phyloP scores from a whole-genome alignment of 2,797 vertebrate species.

The Hemitrygon akajei region DNA sequence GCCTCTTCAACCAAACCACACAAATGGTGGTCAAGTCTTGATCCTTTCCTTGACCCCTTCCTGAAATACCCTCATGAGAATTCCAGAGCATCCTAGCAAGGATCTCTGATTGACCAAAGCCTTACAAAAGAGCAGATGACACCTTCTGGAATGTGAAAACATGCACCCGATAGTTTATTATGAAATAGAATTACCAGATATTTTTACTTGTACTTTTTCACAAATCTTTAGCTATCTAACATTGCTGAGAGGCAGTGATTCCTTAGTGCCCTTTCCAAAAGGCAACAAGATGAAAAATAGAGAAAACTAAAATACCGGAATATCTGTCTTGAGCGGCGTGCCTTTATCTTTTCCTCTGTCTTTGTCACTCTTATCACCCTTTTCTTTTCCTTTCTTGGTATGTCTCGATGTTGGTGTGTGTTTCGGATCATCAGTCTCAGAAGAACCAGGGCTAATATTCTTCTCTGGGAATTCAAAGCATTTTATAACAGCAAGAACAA shows the following conservation, averaged over 20 bases:
- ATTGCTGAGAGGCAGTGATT: neutral
- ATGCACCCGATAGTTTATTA: no score
- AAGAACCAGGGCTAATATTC: neutral
- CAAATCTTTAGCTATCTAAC: neutral
- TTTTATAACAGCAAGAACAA: neutral
- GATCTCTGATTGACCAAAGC: no score
- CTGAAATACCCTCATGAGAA: no score
- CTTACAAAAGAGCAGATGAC: no score
- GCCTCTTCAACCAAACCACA: no score
- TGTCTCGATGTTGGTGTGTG: conserved; percentile 51
- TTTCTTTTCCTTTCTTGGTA: conserved; percentile 64
- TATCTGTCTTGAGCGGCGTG: neutral
- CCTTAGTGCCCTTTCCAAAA: neutral
- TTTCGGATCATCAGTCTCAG: conserved; percentile 55
- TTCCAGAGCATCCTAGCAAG: no score
- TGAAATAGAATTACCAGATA: no score
- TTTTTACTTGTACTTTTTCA: neutral
- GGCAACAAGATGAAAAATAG: no score
- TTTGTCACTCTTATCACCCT: conserved; percentile 55
- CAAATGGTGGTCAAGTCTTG: no score
- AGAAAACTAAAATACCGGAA: neutral
- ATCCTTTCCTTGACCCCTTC: no score
- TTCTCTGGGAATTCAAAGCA: neutral
- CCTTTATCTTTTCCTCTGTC: conserved; percentile 43
- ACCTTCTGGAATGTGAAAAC: no score